These are phyloP conservation scores for Temnothorax nylanderi DNA, from an alignment of 1,140 invertebrate genomes.

Conservation along the genomic window DNA sequence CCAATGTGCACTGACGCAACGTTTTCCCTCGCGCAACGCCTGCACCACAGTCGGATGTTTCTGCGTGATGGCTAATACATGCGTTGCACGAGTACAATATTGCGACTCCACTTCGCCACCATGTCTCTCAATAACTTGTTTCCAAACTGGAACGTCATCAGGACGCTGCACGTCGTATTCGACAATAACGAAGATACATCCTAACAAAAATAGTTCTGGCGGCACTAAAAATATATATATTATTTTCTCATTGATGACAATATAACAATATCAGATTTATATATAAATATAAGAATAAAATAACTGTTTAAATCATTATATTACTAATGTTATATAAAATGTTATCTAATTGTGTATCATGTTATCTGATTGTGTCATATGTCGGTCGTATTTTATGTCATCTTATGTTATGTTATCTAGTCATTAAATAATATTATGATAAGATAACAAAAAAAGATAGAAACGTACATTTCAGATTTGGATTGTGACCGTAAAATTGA, in stretches of 20 bases:
- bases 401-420: background rate
- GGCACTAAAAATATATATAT: constrained; percentile 89
- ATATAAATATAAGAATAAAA: background rate
- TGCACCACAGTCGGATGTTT: constrained; percentile 95
- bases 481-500: constrained; percentile 95
- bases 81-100: constrained; percentile 95
- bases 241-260: background rate
- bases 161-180: constrained; percentile 88
- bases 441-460: background rate
- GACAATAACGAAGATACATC: constrained; percentile 96
- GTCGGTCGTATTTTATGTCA: too few relatives aligned
- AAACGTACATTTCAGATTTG: constrained; percentile 90
- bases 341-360: background rate
- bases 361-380: too few relatives aligned
- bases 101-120: constrained; percentile 95
- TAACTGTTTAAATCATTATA: background rate
- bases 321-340: constrained; percentile 7
- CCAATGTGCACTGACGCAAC: constrained; percentile 98
- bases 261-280: background rate
- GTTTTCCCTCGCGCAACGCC: constrained; percentile 88
- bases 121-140: constrained; percentile 93
- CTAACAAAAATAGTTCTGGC: constrained; percentile 94
- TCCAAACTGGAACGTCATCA: constrained; percentile 91
- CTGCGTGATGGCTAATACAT: constrained; percentile 96
- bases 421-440: background rate